phyloP scores from a whole-genome alignment of 2,888 invertebrate species.

The Bellardia pandia region DNA sequence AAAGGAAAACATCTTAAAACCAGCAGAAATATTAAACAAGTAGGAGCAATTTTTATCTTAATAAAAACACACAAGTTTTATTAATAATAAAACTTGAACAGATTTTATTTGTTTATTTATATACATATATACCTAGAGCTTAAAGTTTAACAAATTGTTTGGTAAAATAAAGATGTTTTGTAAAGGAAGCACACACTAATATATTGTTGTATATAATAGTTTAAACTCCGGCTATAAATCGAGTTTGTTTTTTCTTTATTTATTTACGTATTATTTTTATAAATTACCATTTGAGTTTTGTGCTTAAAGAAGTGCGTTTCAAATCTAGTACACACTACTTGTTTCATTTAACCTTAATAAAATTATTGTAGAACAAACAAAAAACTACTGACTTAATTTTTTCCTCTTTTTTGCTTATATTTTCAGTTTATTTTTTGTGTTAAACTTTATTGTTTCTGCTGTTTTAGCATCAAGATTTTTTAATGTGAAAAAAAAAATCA shows the following conservation, averaged over 20 bases:
- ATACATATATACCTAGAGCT: too few species aligned
- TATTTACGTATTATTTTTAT: too few species aligned
- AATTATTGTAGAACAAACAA: not conserved
- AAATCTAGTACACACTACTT: slow-evolving; percentile 41
- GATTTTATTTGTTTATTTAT: too few species aligned
- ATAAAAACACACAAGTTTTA: not conserved
- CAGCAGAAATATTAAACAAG: slow-evolving; percentile 18
- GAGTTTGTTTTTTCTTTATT: too few species aligned
- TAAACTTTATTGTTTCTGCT: slow-evolving; percentile 20
- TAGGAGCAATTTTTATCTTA: not conserved
- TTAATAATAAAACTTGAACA: too few species aligned
- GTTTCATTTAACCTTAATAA: slow-evolving; percentile 49
- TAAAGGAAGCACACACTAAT: too few species aligned
- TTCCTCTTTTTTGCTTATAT: slow-evolving; percentile 15
- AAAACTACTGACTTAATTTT: slow-evolving; percentile 40
- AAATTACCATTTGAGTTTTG: not conserved
- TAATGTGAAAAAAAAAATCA: slow-evolving; percentile 16
- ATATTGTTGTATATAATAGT: too few species aligned
- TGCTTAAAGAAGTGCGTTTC: slow-evolving; percentile 30
- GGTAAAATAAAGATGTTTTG: too few species aligned
- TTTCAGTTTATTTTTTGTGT: not conserved
- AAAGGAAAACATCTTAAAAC: not conserved
- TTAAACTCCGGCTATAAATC: too few species aligned
- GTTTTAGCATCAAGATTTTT: slow-evolving; percentile 46
- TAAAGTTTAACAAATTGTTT: too few species aligned